phyloP scores from a whole-genome alignment of 2,797 vertebrate species.

The Benthosema pterotum region DNA sequence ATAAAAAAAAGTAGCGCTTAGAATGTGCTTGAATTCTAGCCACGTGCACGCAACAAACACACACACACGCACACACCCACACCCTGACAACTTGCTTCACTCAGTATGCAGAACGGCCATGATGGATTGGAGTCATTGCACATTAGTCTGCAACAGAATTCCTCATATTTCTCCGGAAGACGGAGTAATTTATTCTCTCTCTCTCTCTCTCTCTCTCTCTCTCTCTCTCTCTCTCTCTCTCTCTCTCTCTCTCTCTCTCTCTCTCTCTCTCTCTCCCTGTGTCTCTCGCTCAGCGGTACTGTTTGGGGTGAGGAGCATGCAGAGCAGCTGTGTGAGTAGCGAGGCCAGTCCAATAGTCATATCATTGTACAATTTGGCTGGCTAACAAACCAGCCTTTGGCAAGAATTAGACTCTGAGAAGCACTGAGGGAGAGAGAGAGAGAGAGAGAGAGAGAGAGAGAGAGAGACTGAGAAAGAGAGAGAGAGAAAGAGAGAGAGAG shows the following conservation, averaged over 20 bases:
- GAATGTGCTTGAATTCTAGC: no score
- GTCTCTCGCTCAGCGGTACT: neutral
- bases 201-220: neutral
- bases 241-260: no score
- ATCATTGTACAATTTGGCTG: slow-evolving; percentile 1
- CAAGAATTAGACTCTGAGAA: neutral
- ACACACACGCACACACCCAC: slow-evolving; percentile 1
- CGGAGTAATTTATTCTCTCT: neutral
- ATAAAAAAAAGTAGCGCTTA: no score
- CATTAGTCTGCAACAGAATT: neutral
- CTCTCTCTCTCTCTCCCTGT: no score
- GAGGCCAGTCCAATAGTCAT: slow-evolving; percentile 4
- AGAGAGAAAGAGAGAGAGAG: no score
- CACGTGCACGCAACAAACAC: neutral
- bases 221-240: no score
- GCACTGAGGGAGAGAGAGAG: no score
- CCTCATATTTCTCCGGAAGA: neutral
- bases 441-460: no score
- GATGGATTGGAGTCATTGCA: neutral
- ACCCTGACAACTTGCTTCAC: neutral
- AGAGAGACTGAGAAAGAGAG: no score
- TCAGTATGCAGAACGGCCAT: neutral
- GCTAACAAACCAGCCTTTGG: slow-evolving; percentile 10
- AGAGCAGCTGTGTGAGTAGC: neutral
- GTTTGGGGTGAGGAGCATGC: neutral